Conservation (phyloP, 2,888 invertebrate species). For the Amiota mariae region DNA sequence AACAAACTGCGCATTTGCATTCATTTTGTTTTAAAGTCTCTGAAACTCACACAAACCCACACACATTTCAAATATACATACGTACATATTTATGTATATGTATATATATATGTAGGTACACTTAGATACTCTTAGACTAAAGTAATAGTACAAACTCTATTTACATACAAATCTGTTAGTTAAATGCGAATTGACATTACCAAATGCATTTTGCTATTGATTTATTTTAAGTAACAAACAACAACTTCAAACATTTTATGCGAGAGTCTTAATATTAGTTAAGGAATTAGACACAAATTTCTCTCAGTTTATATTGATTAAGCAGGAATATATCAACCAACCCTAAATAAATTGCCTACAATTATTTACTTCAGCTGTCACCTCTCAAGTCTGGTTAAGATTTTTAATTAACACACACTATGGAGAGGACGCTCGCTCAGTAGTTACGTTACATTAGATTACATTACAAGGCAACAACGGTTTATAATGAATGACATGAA, state of each 20-base stretch:
- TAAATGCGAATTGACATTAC: slow-evolving; percentile 19
- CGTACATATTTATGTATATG: no score
- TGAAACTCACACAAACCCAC: background rate
- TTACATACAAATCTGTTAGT: background rate
- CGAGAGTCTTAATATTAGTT: background rate
- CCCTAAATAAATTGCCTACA: background rate
- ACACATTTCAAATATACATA: background rate
- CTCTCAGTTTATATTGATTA: no score
- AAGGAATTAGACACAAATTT: no score
- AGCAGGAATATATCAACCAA: no score
- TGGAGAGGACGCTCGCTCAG: no score
- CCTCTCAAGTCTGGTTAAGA: slow-evolving; percentile 3
- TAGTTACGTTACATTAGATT: no score
- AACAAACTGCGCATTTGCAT: slow-evolving; percentile 10
- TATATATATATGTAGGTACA: no score
- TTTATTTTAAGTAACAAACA: background rate
- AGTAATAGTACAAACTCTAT: no score
- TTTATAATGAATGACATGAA: no score
- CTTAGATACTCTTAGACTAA: no score
- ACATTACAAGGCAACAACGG: no score
- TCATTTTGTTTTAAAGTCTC: background rate
- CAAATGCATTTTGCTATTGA: slow-evolving; percentile 22
- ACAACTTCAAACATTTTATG: background rate
- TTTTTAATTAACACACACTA: background rate
- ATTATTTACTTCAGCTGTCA: slow-evolving; percentile 16